Base-by-base conservation (phyloP, 2,888 invertebrate species). In the Netelia melanura region DNA sequence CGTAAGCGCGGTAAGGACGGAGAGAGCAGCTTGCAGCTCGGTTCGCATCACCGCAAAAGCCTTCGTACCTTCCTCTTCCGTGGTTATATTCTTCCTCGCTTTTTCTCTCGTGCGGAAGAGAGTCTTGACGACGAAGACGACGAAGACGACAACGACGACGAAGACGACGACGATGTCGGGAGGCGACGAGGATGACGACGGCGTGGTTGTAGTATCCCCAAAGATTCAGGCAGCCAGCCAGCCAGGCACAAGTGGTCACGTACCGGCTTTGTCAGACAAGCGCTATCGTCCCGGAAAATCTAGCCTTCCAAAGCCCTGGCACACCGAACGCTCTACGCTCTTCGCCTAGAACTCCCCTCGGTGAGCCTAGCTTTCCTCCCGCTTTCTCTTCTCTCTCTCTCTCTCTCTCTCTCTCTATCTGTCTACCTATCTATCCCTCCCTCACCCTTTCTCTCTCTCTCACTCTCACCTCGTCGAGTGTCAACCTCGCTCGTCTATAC, bases 221-320 rank as follows among this genome's bases (percentile, higher is more conserved):
- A 86, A 88, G 88, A 87, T 88, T 82, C 86, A 87, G 87, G 76
- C 81, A 86, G 85, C 86, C 87, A 86, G 81, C 86, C 83, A 81
- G 83, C 68, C 82, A 84, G 84, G 82, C 78, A 88, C 87, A 86
- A 90, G 90, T 90, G 87, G 90, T 90, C 90, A 90, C 90, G 90
- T 90, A 89, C 89, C 70, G 84, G 87, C 89, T 90, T 89, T 89
- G 90, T 90, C 89, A 89, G 90, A 90, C 89, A 77, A 86, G 78
- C 79, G 65, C 85, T 89, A 90, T 90, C 90, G 85, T 70, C 83
- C 81, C 74, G 85, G 78, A 86, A 80, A 84, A 90, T 90, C 90
- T 89, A 88, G 88, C 90, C 89, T 58, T 90, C 89, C 86, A 89
- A 87, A 89, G 86, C 87, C 68, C 54, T 74, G 71, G 48, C 65